Conservation (phyloP, 1,140 invertebrate species). For the Cephus cinctus region DNA sequence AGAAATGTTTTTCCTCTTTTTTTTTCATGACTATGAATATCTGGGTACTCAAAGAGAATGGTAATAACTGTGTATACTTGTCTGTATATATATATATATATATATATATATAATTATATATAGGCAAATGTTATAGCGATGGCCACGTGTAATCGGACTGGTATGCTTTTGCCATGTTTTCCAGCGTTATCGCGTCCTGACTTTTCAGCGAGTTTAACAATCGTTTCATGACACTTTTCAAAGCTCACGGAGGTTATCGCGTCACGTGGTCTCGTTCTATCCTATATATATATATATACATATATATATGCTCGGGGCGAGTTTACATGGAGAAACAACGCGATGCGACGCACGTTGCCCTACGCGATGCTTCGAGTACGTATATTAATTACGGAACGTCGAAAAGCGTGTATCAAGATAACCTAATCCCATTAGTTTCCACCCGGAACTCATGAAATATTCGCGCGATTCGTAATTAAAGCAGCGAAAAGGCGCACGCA, state of each 20-base stretch:
- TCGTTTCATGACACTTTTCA: slow-evolving; percentile 47
- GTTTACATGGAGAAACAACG: too few relatives aligned
- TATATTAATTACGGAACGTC: slow-evolving; percentile 29
- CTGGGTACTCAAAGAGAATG: background rate
- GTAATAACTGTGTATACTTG: background rate
- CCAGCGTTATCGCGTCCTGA: slow-evolving; percentile 40
- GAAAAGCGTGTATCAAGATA: slow-evolving; percentile 27
- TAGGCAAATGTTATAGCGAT: background rate
- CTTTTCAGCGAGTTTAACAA: slow-evolving; percentile 50
- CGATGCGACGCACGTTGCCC: slow-evolving; percentile 7
- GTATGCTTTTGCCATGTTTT: background rate
- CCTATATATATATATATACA: too few relatives aligned
- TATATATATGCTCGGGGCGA: background rate
- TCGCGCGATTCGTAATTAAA: slow-evolving; percentile 23
- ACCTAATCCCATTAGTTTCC: slow-evolving; percentile 22
- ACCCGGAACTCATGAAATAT: slow-evolving; percentile 6
- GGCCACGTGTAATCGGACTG: background rate
- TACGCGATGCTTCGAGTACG: too few relatives aligned
- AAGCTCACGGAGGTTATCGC: slow-evolving; percentile 40
- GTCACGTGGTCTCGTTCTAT: too few relatives aligned
- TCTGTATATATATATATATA: background rate
- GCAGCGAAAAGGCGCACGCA: too few relatives aligned
- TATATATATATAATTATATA: background rate
- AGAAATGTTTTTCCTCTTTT: too few relatives aligned
- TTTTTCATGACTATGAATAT: background rate